These are phyloP conservation scores for Drosophila falleni DNA, from an alignment of 2,888 invertebrate genomes.

Conservation along the genomic window DNA sequence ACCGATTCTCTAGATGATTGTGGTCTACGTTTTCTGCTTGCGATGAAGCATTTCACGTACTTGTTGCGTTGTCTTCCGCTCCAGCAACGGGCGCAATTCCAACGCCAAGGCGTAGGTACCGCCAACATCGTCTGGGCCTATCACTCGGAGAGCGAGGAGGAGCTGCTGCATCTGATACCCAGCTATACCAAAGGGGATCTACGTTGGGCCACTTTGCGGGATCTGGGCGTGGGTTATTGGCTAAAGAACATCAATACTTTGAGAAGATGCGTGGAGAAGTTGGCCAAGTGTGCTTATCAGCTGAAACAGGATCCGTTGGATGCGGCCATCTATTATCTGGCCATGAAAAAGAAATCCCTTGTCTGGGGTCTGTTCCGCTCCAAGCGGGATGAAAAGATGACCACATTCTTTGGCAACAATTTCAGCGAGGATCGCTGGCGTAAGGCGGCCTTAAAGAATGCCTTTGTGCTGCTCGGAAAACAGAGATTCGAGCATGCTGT, in stretches of 20 bases:
- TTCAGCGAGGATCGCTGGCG: conserved; percentile 97
- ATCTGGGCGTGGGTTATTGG: conserved; percentile 98
- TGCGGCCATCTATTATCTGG: conserved; percentile 98
- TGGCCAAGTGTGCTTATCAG: conserved; percentile 97
- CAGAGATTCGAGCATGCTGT: conserved; percentile 99
- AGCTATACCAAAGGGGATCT: conserved; percentile 93
- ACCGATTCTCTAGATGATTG: conserved; percentile 97
- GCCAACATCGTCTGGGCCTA: conserved; percentile 99
- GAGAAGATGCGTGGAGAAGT: conserved; percentile 94
- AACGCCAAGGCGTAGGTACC: conserved; percentile 94
- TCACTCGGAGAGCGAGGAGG: conserved; percentile 99
- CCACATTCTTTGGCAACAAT: conserved; percentile 97
- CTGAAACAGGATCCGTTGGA: conserved; percentile 97
- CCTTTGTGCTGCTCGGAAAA: conserved; percentile 97
- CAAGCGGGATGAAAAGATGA: conserved; percentile 96
- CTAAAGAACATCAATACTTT: conserved; percentile 93
- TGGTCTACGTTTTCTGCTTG: conserved; percentile 96
- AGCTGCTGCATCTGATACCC: conserved; percentile 95
- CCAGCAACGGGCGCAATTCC: conserved; percentile 93
- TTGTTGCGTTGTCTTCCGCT: conserved; percentile 96
- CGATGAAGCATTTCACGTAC: conserved; percentile 99
- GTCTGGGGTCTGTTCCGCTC: conserved; percentile 98
- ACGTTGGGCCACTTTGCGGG: conserved; percentile 95
- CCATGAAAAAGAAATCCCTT: conserved; percentile 98
- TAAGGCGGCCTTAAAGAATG: conserved; percentile 98